Base-by-base conservation (phyloP, 2,888 invertebrate species). In the Sinhomidia bicolor region DNA sequence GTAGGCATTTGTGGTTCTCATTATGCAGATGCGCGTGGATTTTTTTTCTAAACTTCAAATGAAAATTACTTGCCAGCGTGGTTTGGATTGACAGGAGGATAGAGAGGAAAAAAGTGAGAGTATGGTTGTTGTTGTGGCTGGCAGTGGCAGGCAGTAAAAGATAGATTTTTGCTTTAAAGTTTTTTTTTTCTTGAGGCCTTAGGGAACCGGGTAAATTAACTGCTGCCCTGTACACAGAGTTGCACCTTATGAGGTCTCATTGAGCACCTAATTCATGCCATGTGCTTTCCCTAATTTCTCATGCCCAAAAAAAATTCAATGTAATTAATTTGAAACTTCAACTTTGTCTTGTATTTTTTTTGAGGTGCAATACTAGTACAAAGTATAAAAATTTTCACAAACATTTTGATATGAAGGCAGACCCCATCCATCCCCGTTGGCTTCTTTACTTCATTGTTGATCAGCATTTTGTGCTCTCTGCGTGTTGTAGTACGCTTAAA, bases 321-420 rank as follows among this genome's bases (percentile, higher is more conserved):
- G 36, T 60, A 60, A 83, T 83, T 83, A 83, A 83, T 74, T 83
- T 41, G 62, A 60, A 41, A 68, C 62, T 41, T 23, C 7, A 71
- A 44, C 20, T n/a, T 17, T 20, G 71, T 71, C 17, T 54, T 60
- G 3, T 26, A 1, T 32, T 32, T 7, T 3, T 17, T 68, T 68
- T 29, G 65, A 23, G 26, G 14, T 23, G 7, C 23, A 51, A 51
- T 47, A 47, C 12, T 47, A 47, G 10, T 12, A 47, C n/a, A 12
- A 6, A 12, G 47, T 12, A 47, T 7, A 2, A 47, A 12, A 47
- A 47, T 47, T 5, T 47, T 51, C 51, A n/a, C n/a, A n/a, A n/a
- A n/a, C n/a, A n/a, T n/a, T n/a, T n/a, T n/a, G n/a, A n/a, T n/a
- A n/a, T n/a, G n/a, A n/a, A n/a, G n/a, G n/a, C n/a, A n/a, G n/a